Evolutionary conservation across 2,888 invertebrate genomes (phyloP).

Genomic region (Heliconius aoede): DNA sequence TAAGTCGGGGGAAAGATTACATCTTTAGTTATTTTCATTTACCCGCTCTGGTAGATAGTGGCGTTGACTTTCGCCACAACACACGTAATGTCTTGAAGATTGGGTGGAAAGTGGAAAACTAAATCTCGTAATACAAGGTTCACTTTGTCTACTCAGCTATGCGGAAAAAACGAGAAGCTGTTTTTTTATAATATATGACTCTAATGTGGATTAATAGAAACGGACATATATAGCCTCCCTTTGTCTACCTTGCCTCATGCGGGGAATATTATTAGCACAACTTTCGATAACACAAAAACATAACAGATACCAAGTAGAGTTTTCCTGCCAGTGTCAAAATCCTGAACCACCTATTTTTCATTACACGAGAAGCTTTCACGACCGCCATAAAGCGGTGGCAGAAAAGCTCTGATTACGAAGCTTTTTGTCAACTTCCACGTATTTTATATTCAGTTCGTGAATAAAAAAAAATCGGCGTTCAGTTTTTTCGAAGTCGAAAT

Average conservation of each 20-base stretch:
- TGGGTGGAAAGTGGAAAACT: not conserved
- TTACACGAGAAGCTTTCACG: conserved; percentile 21
- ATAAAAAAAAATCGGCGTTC: conserved; percentile 54
- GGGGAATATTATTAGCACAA: too few species aligned
- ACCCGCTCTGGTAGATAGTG: not conserved
- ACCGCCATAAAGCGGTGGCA: conserved; percentile 36
- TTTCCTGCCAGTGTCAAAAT: not conserved
- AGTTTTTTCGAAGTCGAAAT: conserved; percentile 66
- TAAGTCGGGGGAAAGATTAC: too few species aligned
- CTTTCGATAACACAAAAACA: not conserved
- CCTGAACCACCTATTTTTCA: conserved; percentile 26
- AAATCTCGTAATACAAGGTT: not conserved
- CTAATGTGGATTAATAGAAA: not conserved
- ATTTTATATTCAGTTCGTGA: conserved; percentile 68
- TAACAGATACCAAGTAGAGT: not conserved
- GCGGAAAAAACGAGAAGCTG: too few species aligned
- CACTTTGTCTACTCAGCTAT: not conserved
- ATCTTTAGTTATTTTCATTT: not conserved
- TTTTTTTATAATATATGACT: not conserved
- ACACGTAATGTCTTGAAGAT: not conserved
- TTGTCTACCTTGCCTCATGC: too few species aligned
- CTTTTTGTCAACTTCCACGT: conserved; percentile 49
- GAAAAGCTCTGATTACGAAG: conserved; percentile 43
- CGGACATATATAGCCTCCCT: too few species aligned
- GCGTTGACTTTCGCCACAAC: not conserved